Conservation (phyloP, 1,140 invertebrate species). For the Heliconius hewitsoni region DNA sequence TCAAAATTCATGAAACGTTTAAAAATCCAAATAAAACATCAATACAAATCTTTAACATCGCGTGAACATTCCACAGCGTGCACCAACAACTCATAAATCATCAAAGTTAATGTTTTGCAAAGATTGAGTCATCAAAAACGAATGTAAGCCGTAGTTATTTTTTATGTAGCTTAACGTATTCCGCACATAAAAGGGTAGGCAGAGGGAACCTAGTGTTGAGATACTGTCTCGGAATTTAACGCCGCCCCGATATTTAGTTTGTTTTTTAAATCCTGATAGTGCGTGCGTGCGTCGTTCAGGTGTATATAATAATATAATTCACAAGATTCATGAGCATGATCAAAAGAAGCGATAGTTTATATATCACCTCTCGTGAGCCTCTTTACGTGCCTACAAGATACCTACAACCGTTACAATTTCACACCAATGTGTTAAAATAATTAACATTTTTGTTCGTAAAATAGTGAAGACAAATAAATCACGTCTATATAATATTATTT, state of each 20-base stretch:
- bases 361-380: background rate
- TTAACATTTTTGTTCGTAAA: background rate
- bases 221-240: background rate
- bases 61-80: background rate
- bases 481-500: background rate
- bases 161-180: too few relatives aligned
- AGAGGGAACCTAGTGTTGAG: background rate
- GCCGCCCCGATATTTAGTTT: too few relatives aligned
- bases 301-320: conserved; percentile 31
- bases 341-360: conserved; percentile 41
- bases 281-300: background rate
- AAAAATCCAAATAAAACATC: background rate
- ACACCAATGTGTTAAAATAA: background rate
- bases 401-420: background rate
- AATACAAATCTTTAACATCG: background rate
- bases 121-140: background rate
- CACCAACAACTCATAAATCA: background rate
- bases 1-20: too few relatives aligned
- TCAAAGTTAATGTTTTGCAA: background rate
- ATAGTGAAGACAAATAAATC: background rate
- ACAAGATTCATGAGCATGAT: conserved; percentile 43
- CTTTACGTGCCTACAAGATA: background rate
- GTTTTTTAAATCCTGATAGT: too few relatives aligned
- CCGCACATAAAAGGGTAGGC: too few relatives aligned
- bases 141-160: background rate